Conservation (phyloP, 2,888 invertebrate genomes). For the Pollenia labialis region DNA sequence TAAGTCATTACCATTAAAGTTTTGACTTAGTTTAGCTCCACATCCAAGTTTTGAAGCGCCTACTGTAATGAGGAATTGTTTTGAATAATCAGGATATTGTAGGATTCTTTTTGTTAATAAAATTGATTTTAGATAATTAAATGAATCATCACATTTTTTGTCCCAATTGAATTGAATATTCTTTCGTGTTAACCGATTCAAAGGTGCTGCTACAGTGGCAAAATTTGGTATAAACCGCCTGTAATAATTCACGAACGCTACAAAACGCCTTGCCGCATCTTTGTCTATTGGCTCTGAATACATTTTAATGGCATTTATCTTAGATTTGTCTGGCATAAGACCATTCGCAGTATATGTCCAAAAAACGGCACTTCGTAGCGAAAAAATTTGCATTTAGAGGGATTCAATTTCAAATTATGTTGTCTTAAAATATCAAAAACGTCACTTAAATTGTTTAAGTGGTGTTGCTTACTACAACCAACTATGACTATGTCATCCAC, state of each 20-base stretch:
- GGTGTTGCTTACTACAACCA: no score
- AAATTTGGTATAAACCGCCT: not conserved
- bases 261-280: not conserved
- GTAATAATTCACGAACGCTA: not conserved
- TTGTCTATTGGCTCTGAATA: not conserved
- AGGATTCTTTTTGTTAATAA: no score
- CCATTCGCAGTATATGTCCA: not conserved
- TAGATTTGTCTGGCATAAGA: not conserved
- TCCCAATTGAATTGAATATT: no score
- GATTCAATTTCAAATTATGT: not conserved
- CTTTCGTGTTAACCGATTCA: not conserved
- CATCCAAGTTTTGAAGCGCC: conserved; percentile 17
- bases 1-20: conserved; percentile 7
- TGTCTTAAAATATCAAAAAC: no score
- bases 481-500: no score
- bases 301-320: not conserved
- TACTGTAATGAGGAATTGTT: no score
- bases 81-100: no score
- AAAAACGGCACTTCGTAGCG: not conserved
- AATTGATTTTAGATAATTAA: no score
- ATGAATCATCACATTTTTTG: no score
- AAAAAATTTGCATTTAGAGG: not conserved
- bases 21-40: not conserved
- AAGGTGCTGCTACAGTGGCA: not conserved
- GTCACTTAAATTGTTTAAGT: no score